Evolutionary conservation across 53 echinoderm and acorn worm genomes (phyloP).

Genomic region (Crossaster papposus): DNA sequence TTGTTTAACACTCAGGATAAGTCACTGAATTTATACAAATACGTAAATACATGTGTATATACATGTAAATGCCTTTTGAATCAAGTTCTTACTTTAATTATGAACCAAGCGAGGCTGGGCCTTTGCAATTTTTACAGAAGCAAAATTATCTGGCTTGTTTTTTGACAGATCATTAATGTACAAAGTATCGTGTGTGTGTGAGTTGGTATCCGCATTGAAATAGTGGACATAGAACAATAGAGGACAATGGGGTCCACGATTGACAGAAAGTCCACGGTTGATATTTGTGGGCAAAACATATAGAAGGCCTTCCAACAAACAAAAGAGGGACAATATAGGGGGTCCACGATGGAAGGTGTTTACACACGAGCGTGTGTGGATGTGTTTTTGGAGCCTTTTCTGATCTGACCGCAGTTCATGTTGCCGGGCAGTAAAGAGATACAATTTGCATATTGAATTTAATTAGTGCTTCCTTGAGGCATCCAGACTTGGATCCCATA

Average conservation of each 20-base stretch:
- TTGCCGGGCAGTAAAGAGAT: background rate
- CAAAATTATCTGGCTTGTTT: conserved; percentile 7
- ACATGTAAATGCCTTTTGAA: conserved; percentile 50
- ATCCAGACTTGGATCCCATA: background rate
- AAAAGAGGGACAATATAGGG: too few relatives aligned
- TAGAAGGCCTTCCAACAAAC: too few relatives aligned
- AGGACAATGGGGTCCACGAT: too few relatives aligned
- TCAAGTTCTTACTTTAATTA: conserved; percentile 13
- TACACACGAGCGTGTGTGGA: too few relatives aligned
- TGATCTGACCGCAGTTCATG: background rate
- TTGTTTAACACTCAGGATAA: conserved; percentile 52
- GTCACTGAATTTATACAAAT: conserved; percentile 35
- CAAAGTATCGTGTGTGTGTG: conserved; percentile 15
- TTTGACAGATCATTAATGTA: background rate
- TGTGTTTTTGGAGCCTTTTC: background rate
- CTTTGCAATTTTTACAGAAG: conserved; percentile 51
- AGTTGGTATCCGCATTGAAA: too few relatives aligned
- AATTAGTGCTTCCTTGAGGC: conserved; percentile 32
- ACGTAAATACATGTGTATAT: conserved; percentile 18
- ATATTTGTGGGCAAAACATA: too few relatives aligned
- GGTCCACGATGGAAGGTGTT: too few relatives aligned
- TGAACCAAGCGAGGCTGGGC: conserved; percentile 47
- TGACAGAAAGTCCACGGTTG: too few relatives aligned
- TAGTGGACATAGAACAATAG: too few relatives aligned
- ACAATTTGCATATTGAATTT: background rate